phyloP scores from a whole-genome alignment of 35 echinoderm and acorn worm species.

The Ophiothrix spiculata region DNA sequence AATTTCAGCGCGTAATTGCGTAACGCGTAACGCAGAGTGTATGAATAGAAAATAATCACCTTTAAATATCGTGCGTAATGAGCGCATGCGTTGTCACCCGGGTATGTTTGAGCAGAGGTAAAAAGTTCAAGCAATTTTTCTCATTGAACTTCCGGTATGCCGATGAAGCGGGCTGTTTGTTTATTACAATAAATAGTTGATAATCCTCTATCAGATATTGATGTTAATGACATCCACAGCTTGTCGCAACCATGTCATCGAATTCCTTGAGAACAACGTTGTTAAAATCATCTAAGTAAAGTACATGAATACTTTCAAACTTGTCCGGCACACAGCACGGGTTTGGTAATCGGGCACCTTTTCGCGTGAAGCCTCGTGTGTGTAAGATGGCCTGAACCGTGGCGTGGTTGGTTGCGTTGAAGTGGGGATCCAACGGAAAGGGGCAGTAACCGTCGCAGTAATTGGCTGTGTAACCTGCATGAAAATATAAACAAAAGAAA shows the following conservation, averaged over 20 bases:
- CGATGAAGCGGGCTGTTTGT: too few relatives aligned
- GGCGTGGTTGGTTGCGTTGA: constrained; percentile 99
- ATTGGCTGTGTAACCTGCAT: constrained; percentile 85
- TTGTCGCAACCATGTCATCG: constrained; percentile 87
- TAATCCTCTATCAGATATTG: too few relatives aligned
- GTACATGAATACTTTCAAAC: constrained; percentile 66
- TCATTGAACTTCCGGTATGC: too few relatives aligned
- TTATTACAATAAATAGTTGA: too few relatives aligned
- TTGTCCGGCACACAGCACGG: constrained; percentile 90
- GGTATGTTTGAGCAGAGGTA: too few relatives aligned
- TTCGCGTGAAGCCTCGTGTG: constrained; percentile 27
- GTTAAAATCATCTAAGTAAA: constrained; percentile 73
- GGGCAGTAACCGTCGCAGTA: constrained; percentile 94
- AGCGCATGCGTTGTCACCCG: too few relatives aligned
- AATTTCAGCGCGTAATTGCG: too few relatives aligned
- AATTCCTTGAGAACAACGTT: constrained; percentile 96
- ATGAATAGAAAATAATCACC: too few relatives aligned
- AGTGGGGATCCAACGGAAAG: constrained; percentile 77
- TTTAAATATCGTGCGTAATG: too few relatives aligned
- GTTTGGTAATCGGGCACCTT: constrained; percentile 50
- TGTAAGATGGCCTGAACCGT: constrained; percentile 77
- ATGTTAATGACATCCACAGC: constrained; percentile 88
- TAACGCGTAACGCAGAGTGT: too few relatives aligned
- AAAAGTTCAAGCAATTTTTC: too few relatives aligned
- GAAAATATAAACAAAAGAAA: not conserved